phyloP scores from a whole-genome alignment of 2,797 vertebrate species.

The Erithacus rubecula region DNA sequence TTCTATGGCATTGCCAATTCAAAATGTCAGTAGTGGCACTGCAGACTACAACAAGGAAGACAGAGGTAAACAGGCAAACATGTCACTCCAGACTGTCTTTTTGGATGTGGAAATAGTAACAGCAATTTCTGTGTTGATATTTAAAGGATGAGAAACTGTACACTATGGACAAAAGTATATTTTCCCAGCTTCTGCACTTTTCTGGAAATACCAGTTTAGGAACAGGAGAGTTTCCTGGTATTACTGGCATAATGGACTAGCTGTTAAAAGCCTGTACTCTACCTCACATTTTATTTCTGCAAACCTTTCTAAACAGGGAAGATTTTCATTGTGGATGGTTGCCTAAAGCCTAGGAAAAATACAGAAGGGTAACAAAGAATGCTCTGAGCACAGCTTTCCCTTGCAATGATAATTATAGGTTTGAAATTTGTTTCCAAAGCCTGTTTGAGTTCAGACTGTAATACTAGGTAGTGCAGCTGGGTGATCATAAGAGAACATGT shows the following conservation, averaged over 20 bases:
- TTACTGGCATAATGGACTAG: background rate
- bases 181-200: background rate
- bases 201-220: background rate
- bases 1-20: background rate
- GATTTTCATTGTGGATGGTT: background rate
- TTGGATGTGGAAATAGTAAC: background rate
- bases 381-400: background rate
- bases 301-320: background rate
- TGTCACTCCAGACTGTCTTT: background rate
- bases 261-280: background rate
- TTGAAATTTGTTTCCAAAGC: background rate
- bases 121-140: background rate
- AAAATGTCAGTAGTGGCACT: background rate
- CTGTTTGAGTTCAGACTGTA: conserved; percentile 33
- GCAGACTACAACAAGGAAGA: background rate
- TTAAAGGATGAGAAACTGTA: background rate
- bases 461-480: conserved; percentile 50
- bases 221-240: background rate
- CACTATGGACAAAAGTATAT: background rate
- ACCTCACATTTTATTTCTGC: background rate
- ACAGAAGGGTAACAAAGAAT: background rate
- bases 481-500: conserved; percentile 19
- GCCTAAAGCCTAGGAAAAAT: background rate
- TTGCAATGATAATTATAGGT: conserved; percentile 24
- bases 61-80: background rate